These are phyloP conservation scores for Endomychus coccineus DNA, from an alignment of 2,888 invertebrate genomes.

Conservation along the genomic window DNA sequence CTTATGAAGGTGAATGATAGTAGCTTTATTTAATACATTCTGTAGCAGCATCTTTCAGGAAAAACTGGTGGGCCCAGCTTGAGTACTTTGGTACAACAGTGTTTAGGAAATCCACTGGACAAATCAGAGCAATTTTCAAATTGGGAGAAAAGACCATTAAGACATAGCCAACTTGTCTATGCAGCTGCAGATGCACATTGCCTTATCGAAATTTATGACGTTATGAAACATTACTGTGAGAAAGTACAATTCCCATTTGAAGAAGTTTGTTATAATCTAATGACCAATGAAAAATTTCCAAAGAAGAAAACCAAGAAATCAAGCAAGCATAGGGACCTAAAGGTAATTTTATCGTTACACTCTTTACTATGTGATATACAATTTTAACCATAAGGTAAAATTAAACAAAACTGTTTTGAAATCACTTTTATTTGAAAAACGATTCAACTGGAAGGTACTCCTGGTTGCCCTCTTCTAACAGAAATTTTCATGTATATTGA, in stretches of 20 bases:
- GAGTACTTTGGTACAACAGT: conserved; percentile 64
- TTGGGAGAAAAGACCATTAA: conserved; percentile 78
- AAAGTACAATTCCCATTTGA: conserved; percentile 54
- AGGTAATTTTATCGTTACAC: too few relatives aligned
- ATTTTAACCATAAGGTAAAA: too few relatives aligned
- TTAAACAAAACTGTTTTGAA: too few relatives aligned
- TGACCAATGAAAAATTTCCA: conserved; percentile 47
- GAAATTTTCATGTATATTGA: too few relatives aligned
- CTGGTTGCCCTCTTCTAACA: too few relatives aligned
- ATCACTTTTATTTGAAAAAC: too few relatives aligned
- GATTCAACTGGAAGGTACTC: too few relatives aligned
- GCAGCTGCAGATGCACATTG: conserved; percentile 87
- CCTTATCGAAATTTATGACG: conserved; percentile 70
- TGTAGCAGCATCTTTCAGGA: conserved; percentile 22
- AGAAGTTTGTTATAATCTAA: conserved; percentile 54
- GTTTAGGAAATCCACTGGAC: conserved; percentile 68
- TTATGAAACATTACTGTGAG: conserved; percentile 48
- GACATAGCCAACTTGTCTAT: conserved; percentile 70
- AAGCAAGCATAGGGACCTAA: too few relatives aligned
- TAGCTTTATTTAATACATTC: background rate
- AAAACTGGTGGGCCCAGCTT: conserved; percentile 58
- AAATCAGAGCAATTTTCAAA: conserved; percentile 90
- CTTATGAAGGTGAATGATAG: conserved; percentile 44
- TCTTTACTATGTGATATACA: too few relatives aligned
- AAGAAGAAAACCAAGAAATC: conserved; percentile 37